Base-by-base conservation (phyloP, 53 echinoderm and acorn worm genomes). In the Holothuria leucospilota region DNA sequence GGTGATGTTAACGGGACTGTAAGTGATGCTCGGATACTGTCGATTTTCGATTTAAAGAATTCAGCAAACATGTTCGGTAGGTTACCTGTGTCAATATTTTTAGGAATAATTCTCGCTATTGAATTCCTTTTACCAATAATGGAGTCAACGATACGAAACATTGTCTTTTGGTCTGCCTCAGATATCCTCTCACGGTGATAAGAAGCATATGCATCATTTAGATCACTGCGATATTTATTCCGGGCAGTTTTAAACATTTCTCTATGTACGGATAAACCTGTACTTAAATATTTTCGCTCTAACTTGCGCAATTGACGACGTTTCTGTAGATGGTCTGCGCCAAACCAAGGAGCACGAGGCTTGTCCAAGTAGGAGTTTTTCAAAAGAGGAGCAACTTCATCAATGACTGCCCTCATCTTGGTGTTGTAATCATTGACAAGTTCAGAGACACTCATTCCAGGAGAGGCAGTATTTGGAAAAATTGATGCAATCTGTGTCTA, bases 311-410 rank as follows among this genome's bases (percentile, higher is more conserved):
- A 69, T 20, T 29, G 28, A 69, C 70, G 29, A 29, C 70, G 70
- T 69, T 69, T 69, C 70, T 69, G 24, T 29, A 69, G 70, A 29
- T 69, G 70, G 13, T 29, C 24, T 69, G 26, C 26, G 24, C 28
- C 70, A 29, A 69, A 69, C 26, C 70, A 69, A 24, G 70, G 70
- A 25, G 29, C 69, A 69, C 24, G 26, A 18, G 18, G 62, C 62
- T 69, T 68, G 69, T 68, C 69, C 14, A 26, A 25, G 28, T 69
- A 69, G 29, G 70, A 69, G 13, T 69, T 69, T 23, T 6, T 69
- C n/a, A 29, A 23, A 69, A 69, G 70, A 25, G 70, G 70, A 20
- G 70, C 70, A 69, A 69, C 38, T 69, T 69, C 70, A 69, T 69
- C 70, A 23, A 69, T 69, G 70, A 69, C 70, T 62, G 62, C 62